phyloP scores from a whole-genome alignment of 2,113 vertebrate genomes.

The Ictalurus punctatus region DNA sequence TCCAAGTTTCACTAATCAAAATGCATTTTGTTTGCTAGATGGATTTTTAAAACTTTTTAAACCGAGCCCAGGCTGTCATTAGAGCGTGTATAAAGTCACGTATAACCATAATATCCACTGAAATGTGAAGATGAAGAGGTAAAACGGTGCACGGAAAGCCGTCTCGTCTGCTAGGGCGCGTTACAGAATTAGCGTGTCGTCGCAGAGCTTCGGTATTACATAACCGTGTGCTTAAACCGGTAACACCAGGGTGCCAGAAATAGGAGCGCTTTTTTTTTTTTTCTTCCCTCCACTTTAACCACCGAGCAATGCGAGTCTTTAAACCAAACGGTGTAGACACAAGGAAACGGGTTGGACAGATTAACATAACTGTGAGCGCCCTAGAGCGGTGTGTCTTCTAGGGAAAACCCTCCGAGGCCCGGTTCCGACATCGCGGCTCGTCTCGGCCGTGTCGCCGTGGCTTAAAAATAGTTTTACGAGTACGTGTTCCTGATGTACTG shows the following conservation, averaged over 20 bases:
- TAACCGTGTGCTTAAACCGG: background rate
- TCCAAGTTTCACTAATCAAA: background rate
- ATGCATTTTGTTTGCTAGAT: background rate
- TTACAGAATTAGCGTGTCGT: background rate
- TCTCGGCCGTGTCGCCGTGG: constrained; percentile 40
- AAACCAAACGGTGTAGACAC: background rate
- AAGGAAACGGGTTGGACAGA: background rate
- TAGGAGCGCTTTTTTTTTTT: background rate
- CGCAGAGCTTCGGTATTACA: background rate
- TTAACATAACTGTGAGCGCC: background rate
- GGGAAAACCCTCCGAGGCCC: background rate
- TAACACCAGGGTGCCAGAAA: background rate
- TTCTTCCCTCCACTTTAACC: background rate
- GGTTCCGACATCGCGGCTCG: constrained; percentile 10
- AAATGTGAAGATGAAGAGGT: background rate
- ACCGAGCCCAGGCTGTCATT: background rate
- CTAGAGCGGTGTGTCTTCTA: background rate
- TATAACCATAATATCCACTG: background rate
- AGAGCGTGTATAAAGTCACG: background rate
- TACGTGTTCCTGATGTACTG: constrained; percentile 69
- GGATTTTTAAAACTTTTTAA: background rate
- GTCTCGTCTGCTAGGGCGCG: background rate
- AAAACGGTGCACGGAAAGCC: background rate
- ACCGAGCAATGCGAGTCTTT: background rate
- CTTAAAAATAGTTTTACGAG: constrained; percentile 76